Conservation (phyloP, 2,888 invertebrate species). For the Rambutsinella grinnellia region DNA sequence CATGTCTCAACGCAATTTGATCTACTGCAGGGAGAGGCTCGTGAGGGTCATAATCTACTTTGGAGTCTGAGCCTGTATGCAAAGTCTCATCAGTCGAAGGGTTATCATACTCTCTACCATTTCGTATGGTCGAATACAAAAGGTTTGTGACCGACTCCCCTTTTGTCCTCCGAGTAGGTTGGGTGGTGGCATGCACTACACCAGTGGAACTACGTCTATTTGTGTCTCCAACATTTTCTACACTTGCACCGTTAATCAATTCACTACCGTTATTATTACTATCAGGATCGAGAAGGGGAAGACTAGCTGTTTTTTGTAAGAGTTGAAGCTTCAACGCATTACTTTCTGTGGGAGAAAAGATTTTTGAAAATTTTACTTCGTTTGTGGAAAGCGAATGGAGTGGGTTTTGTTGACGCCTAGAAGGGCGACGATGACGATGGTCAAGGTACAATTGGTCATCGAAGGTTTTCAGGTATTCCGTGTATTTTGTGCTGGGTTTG, state of each 20-base stretch:
- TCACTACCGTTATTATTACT: constrained; percentile 6
- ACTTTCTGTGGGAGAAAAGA: constrained; percentile 58
- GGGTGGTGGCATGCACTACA: constrained; percentile 32
- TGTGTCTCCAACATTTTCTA: neutral
- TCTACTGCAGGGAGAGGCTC: constrained; percentile 56
- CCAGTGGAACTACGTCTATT: constrained; percentile 44
- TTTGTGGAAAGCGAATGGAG: constrained; percentile 16
- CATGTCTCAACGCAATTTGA: constrained; percentile 61
- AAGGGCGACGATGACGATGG: neutral
- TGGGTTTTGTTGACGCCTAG: neutral
- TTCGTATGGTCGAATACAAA: constrained; percentile 51
- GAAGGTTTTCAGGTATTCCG: constrained; percentile 57
- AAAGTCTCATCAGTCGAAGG: constrained; percentile 47
- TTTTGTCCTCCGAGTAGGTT: constrained; percentile 9
- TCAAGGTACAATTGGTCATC: neutral
- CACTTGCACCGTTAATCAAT: neutral
- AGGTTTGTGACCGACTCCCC: constrained; percentile 54
- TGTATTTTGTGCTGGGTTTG: constrained; percentile 59
- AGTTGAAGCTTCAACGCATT: constrained; percentile 57
- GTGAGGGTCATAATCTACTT: constrained; percentile 60
- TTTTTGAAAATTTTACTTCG: constrained; percentile 60
- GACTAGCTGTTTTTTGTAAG: constrained; percentile 48
- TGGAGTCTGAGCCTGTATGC: constrained; percentile 53
- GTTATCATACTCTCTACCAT: constrained; percentile 43
- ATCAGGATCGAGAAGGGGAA: constrained; percentile 30